These are phyloP conservation scores for Scrobipalpa atriplicella DNA, from an alignment of 2,888 invertebrate genomes.

Conservation along the genomic window DNA sequence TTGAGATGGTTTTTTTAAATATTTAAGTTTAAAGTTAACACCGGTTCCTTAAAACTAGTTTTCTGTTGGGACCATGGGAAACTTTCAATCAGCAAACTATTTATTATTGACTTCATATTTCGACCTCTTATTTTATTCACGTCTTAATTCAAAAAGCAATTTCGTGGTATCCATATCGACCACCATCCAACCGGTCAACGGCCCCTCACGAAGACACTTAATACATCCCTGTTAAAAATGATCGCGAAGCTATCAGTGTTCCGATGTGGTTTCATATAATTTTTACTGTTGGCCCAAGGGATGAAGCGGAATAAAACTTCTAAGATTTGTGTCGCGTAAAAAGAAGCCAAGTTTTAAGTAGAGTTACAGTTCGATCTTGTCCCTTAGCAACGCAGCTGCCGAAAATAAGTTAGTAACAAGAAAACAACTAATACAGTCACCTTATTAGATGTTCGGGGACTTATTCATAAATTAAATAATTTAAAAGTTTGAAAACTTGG, in stretches of 20 bases:
- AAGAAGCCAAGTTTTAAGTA: slow-evolving; percentile 15
- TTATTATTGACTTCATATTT: too few relatives aligned
- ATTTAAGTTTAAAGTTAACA: too few relatives aligned
- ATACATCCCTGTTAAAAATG: not conserved
- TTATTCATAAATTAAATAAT: not conserved
- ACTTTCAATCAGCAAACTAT: too few relatives aligned
- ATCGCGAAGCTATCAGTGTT: slow-evolving; percentile 11
- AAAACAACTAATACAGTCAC: not conserved
- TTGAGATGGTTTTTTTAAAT: too few relatives aligned
- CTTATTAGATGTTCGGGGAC: not conserved
- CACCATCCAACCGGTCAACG: too few relatives aligned
- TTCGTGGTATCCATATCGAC: too few relatives aligned
- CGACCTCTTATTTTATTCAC: too few relatives aligned
- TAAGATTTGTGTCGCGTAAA: slow-evolving; percentile 6
- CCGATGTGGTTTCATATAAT: slow-evolving; percentile 23
- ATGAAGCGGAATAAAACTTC: slow-evolving; percentile 10
- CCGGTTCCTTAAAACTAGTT: too few relatives aligned
- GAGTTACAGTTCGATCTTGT: not conserved
- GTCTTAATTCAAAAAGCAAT: too few relatives aligned
- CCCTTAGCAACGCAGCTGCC: not conserved
- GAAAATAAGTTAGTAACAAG: slow-evolving; percentile 5
- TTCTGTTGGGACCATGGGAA: too few relatives aligned
- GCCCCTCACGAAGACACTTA: not conserved
- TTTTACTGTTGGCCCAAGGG: slow-evolving; percentile 22
- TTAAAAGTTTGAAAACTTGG: not conserved